Evolutionary conservation across 2,797 vertebrate species (phyloP), one percentile per base, ranked within the genome.

Genomic region (Neomorphus geoffroyi): DNA sequence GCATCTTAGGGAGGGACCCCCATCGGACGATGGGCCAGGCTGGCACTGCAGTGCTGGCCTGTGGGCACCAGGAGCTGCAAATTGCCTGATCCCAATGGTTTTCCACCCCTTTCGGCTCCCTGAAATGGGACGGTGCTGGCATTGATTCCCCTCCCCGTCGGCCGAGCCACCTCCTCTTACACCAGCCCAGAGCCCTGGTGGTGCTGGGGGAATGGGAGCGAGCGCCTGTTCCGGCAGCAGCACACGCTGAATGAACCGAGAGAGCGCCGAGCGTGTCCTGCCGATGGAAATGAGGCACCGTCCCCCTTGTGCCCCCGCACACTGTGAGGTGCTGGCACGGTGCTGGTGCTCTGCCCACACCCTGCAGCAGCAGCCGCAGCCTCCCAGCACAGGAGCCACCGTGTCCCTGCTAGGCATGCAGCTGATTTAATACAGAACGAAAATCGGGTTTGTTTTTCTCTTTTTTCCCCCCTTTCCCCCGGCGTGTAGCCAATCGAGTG

Each of bases 391-490:
- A 0, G 60, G 27, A 60, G 45, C 32, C 41, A 3, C 33, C 0
- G 0, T 4, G 17, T 65, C 61, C 60, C 46, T 4, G 26, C 56
- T 18, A 2, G 0, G 5, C 10, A 0, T 1, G 12, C 45, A 24
- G 64, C 82, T 18, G 74, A 10, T 6, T 28, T 13, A 18, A 11
- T n/a, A 4, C 0, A 0, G 8, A 41, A 28, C 8, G 69, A 48
- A 23, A 53, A 64, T 2, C 0, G 53, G 12, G 18, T 9, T 45
- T 43, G 56, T 6, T 15, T 73, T 75, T 16, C 43, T 13, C 26
- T 15, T 3, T 19, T 4, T 23, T 22, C 11, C 8, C 14, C 23
- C 33, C 7, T 33, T 37, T 16, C 33, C 72, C 53, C 30, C 2
- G 3, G 43, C 2, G 0, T 12, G 46, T 13, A n/a, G 62, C 39